Evolutionary conservation across 23 tunicate genomes (phyloP), one percentile per base, ranked within the genome.

Genomic region (Ascidia mentula): DNA sequence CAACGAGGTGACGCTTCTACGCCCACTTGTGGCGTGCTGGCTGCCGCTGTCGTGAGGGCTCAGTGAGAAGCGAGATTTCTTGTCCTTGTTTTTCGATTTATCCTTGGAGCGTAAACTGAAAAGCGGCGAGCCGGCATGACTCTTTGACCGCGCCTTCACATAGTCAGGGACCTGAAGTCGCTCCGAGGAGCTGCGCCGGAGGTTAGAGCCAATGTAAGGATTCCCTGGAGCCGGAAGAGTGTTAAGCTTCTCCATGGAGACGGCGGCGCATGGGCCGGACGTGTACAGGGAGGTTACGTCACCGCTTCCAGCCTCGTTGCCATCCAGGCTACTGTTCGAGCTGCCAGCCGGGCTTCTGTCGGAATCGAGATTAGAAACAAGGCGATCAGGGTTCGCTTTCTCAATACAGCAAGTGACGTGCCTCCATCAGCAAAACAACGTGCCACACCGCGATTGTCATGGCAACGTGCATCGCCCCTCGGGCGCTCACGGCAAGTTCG

Each of bases 161-260:
- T 78, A 32, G 20, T 86, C 76, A 7, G 83, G 73, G 32, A 46
- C 20, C 45, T 80, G 46, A 28, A 59, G 31, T 9, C 82, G 74
- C 45, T 85, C 97, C 17, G 86, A 91, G 17, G 97, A 85, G 72
- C 90, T 91, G 20, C 97, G 80, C 20, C 83, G 79, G 15, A 89
- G 45, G 15, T 69, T 71, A 40, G 84, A 31, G 79, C 84, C 77
- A 6, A 59, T 20, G 28, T 32, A 31, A 31, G 75, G 9, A 34
- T 32, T 30, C 12, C 45, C 79, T 0, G 79, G 72, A 7, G 79
- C 4, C 2, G 37, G 80, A 33, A 60, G 60, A 74, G 72, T 45
- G 46, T 85, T 78, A 0, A 85, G 69, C 40, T 77, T 77, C 2
- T 86, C 90, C 79, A 79, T 73, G 39, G 90, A 86, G 32, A 77